Evolutionary conservation across 2,113 vertebrate genomes (phyloP).

Genomic region (Dipodomys ordii): DNA sequence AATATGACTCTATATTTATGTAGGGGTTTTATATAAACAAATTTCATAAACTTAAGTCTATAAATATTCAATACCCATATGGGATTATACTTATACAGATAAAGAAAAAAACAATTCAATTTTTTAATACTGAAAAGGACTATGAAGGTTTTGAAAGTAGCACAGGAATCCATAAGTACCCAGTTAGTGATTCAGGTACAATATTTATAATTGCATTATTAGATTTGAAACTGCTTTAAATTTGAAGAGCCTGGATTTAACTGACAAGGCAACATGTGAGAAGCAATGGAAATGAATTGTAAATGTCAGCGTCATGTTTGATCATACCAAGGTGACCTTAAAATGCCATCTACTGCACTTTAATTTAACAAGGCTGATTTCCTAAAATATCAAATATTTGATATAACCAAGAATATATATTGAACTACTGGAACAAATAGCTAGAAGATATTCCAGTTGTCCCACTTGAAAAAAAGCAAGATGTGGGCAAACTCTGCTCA

Average conservation of each 20-base stretch:
- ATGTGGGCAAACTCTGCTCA: conserved; percentile 69
- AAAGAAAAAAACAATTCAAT: background rate
- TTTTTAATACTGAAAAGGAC: background rate
- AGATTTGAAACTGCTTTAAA: conserved; percentile 74
- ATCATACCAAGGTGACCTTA: conserved; percentile 82
- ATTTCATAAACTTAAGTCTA: conserved; percentile 7
- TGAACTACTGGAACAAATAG: conserved; percentile 78
- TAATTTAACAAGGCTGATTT: conserved; percentile 83
- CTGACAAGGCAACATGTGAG: conserved; percentile 78
- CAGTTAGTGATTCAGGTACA: conserved; percentile 53
- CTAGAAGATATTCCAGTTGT: conserved; percentile 75
- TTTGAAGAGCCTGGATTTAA: conserved; percentile 74
- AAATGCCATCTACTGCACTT: conserved; percentile 83
- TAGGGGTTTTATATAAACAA: background rate
- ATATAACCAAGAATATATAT: conserved; percentile 81
- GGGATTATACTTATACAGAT: background rate
- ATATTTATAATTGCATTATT: conserved; percentile 66
- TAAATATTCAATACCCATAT: background rate
- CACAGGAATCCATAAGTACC: background rate
- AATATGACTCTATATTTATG: background rate
- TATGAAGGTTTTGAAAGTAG: conserved; percentile 11
- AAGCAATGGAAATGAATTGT: conserved; percentile 78
- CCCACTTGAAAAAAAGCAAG: conserved; percentile 74
- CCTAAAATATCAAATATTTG: conserved; percentile 87
- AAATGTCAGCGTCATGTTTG: conserved; percentile 83